Base-by-base conservation (phyloP, 1,140 invertebrate genomes). In the Aphelinus atriplicis region DNA sequence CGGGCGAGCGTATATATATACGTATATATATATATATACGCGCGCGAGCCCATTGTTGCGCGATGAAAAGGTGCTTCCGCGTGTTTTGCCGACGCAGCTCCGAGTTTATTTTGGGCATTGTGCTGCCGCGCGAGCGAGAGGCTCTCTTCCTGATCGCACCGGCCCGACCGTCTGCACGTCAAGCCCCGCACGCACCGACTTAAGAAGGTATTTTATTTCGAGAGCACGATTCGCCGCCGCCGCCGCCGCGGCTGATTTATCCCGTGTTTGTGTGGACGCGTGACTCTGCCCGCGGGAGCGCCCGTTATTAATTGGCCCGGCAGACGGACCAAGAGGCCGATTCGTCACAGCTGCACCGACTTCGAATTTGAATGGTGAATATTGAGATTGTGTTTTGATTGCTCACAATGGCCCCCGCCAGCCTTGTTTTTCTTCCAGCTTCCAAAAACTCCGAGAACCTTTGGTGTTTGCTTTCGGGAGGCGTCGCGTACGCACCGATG, bases 121-220 rank as follows among this genome's bases (percentile, higher is more conserved):
- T 66, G 46, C 1, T 5, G 4, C 2, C 45, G 62, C 62, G 45
- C 43, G 43, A 0, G 26, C 62, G 10, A 50, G 47, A 53, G n/a
- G 2, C 26, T 46, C 47, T 10, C 48, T n/a, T 7, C 68, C 10
- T 26, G 26, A 26, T 26, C 26, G 26, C 26, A 26, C 26, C 26
- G 26, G 26, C 26, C 26, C 26, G 26, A 26, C 26, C 26, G 26
- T 26, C 26, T 26, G 26, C 26, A 26, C 26, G 26, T 26, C 26
- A 26, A 26, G 26, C 26, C 26, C 26, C 26, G 48, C 56, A 61
- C 26, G 26, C 26, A 26, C 26, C 26, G 26, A 26, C 26, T 61
- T 74, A 74, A 74, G 57, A 42, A 47, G 10, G 42, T 63, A 74
- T 74, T 74, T 74, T 68, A 68, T 56, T 74, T 67, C 72, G 56